Evolutionary conservation across 2,113 vertebrate species (phyloP).

Genomic region (Haemorhous mexicanus): DNA sequence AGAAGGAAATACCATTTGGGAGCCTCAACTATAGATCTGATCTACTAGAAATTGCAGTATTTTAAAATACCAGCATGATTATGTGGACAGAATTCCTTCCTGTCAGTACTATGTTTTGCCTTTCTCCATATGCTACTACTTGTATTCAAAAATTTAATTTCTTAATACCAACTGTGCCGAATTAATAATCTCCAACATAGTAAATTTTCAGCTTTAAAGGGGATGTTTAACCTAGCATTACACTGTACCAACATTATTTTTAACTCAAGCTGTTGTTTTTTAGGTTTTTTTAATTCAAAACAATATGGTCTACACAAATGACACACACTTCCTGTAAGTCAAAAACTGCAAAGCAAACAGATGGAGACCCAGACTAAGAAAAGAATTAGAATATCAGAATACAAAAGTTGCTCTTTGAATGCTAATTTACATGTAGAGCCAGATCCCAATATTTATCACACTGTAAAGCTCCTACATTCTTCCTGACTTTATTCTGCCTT

Average conservation of each 20-base stretch:
- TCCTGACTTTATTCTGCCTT: not conserved
- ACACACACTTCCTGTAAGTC: not conserved
- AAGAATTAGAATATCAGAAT: not conserved
- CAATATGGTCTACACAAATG: not conserved
- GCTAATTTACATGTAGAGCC: not conserved
- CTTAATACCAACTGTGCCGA: constrained; percentile 10
- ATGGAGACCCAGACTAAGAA: not conserved
- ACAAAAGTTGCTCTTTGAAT: not conserved
- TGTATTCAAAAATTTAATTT: constrained; percentile 3
- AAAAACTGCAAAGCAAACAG: constrained; percentile 16
- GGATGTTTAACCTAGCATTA: constrained; percentile 7
- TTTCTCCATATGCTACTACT: constrained; percentile 13
- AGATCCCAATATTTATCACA: not conserved
- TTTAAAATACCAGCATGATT: not conserved
- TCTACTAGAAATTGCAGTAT: not conserved
- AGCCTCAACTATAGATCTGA: not conserved
- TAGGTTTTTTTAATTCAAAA: not conserved
- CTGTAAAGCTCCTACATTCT: not conserved
- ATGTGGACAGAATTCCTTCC: not conserved
- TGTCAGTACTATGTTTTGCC: not conserved
- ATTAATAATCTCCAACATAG: not conserved
- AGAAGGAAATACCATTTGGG: not conserved
- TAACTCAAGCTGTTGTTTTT: not conserved
- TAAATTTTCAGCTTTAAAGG: not conserved
- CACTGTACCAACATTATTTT: not conserved